phyloP scores from a whole-genome alignment of 2,888 invertebrate genomes.

The Nomada hirtipes region DNA sequence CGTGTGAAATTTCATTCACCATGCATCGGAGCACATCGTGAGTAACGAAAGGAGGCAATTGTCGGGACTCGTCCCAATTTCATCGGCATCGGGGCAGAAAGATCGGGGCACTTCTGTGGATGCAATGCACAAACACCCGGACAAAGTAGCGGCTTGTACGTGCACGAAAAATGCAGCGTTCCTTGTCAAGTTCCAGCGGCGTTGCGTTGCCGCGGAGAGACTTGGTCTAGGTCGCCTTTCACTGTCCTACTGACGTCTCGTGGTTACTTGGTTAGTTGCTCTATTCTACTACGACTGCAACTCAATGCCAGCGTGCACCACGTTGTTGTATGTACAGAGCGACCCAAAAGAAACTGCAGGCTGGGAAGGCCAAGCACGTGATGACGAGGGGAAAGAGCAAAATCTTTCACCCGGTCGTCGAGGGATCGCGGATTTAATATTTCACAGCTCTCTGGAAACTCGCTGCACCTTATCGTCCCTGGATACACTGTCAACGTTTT shows the following conservation, averaged over 20 bases:
- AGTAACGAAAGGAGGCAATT: too few species aligned
- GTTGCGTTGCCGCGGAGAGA: slow-evolving; percentile 62
- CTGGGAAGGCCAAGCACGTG: slow-evolving; percentile 39
- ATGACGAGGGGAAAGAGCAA: background rate
- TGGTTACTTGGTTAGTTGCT: slow-evolving; percentile 76
- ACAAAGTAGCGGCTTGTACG: slow-evolving; percentile 8
- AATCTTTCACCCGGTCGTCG: background rate
- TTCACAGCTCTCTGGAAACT: background rate
- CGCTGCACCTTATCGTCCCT: background rate
- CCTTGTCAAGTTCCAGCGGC: slow-evolving; percentile 60
- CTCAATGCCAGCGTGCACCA: slow-evolving; percentile 76
- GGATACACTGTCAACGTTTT: background rate
- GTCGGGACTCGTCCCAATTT: slow-evolving; percentile 9
- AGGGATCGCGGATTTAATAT: background rate
- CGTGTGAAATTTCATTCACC: too few species aligned
- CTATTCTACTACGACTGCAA: slow-evolving; percentile 72
- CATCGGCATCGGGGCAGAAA: slow-evolving; percentile 15
- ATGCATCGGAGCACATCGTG: too few species aligned
- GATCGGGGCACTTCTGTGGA: slow-evolving; percentile 7
- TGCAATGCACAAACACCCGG: slow-evolving; percentile 39
- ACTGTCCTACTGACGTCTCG: slow-evolving; percentile 81
- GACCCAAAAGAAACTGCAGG: slow-evolving; percentile 59
- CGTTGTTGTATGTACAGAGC: slow-evolving; percentile 66
- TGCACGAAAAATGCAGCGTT: slow-evolving; percentile 59
- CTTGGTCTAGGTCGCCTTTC: slow-evolving; percentile 83